A percentile compares a stretch with the other conserved stretches of the same genome.
phyloP scores from a whole-genome alignment of 2,113 vertebrate genomes.

The Aphelocoma coerulescens region DNA sequence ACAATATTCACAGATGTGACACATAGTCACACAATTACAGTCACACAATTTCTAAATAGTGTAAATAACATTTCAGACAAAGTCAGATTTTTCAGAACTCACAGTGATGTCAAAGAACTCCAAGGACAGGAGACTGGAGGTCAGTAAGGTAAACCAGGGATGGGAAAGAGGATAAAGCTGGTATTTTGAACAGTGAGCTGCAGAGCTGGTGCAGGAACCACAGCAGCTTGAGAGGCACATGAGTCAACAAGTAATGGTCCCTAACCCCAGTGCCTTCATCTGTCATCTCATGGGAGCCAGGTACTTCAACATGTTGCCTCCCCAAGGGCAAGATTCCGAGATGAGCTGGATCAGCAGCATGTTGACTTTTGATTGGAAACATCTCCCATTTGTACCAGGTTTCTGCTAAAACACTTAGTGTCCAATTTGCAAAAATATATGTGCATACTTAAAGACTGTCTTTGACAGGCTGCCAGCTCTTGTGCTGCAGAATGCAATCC shows the following conservation, averaged over 20 bases:
- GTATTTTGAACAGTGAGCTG: neutral
- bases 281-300: neutral
- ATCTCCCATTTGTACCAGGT: neutral
- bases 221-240: neutral
- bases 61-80: neutral
- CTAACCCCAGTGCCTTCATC: neutral
- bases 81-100: neutral
- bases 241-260: neutral
- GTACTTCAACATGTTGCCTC: neutral
- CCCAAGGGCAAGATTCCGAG: neutral
- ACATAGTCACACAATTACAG: neutral
- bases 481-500: neutral
- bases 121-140: neutral
- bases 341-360: neutral
- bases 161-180: neutral
- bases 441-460: neutral
- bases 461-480: neutral
- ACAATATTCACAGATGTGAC: neutral
- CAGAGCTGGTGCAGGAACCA: neutral
- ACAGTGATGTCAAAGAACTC: neutral
- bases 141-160: neutral
- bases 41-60: neutral
- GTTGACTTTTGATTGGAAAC: neutral
- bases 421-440: neutral
- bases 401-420: neutral